These are phyloP conservation scores for Entosphenus tridentatus DNA, from an alignment of 2,113 vertebrate species.

Conservation along the genomic window DNA sequence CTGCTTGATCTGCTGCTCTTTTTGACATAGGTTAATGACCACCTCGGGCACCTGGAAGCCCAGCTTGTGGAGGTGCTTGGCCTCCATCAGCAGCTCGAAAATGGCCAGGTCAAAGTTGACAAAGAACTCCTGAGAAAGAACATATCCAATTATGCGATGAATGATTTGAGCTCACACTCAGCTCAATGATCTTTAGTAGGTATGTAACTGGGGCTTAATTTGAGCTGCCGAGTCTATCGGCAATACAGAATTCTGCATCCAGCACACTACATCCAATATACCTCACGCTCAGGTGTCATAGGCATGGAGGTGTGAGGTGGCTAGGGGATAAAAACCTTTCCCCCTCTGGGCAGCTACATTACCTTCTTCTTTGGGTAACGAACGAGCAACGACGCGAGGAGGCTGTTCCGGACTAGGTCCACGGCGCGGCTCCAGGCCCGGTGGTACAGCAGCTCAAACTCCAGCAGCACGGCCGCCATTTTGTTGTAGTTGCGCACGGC, in stretches of 20 bases:
- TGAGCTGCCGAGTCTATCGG: no score
- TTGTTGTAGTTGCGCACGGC: slow-evolving; percentile 33
- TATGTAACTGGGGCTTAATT: no score
- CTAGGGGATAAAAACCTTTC: not conserved
- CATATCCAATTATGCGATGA: no score
- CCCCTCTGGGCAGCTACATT: not conserved
- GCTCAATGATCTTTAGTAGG: no score
- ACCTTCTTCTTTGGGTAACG: slow-evolving; percentile 29
- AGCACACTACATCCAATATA: no score
- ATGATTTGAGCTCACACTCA: no score
- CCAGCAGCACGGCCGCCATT: slow-evolving; percentile 29
- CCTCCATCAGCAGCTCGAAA: slow-evolving; percentile 33
- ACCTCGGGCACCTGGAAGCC: slow-evolving; percentile 23
- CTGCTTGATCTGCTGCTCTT: slow-evolving; percentile 24
- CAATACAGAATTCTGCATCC: no score
- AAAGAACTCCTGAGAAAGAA: slow-evolving; percentile 21
- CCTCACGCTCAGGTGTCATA: no score
- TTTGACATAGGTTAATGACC: slow-evolving; percentile 19
- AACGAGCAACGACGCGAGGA: slow-evolving; percentile 26
- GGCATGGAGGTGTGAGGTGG: no score
- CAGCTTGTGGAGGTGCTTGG: slow-evolving; percentile 29
- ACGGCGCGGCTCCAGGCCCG: slow-evolving; percentile 28
- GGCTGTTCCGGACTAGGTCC: slow-evolving; percentile 18
- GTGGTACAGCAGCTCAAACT: slow-evolving; percentile 35
- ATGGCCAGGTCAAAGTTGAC: slow-evolving; percentile 38